Conservation (phyloP, 1,140 invertebrate species). For the Harpegnathos saltator region DNA sequence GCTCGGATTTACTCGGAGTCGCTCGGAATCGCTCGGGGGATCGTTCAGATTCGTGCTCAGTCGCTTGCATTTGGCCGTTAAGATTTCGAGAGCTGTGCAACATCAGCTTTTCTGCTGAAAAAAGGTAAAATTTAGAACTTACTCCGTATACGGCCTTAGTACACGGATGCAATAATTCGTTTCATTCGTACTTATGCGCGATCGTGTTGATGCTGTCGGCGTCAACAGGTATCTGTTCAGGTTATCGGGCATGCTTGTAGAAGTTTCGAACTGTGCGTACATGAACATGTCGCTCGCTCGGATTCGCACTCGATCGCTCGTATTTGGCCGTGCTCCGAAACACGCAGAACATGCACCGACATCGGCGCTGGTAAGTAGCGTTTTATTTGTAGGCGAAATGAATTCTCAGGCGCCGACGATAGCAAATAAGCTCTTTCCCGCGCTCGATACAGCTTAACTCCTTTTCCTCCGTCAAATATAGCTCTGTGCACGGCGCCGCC, state of each 20-base stretch:
- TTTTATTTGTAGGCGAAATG: constrained; percentile 50
- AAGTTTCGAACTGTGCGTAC: neutral
- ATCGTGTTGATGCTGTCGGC: constrained; percentile 27
- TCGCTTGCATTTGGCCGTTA: too few species aligned
- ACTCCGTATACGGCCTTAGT: too few species aligned
- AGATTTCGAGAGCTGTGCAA: too few species aligned
- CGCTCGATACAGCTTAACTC: constrained; percentile 48
- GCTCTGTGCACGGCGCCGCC: constrained; percentile 39
- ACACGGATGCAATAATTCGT: constrained; percentile 49
- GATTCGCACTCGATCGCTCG: too few species aligned
- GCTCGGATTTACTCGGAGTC: too few species aligned
- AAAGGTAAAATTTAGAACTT: too few species aligned
- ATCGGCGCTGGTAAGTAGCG: constrained; percentile 39
- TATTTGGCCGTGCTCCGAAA: neutral
- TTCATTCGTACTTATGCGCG: neutral
- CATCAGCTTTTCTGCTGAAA: too few species aligned
- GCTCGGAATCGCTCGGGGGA: too few species aligned
- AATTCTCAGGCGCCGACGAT: constrained; percentile 55
- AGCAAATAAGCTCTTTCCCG: constrained; percentile 60
- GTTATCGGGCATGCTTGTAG: neutral
- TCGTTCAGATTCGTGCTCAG: too few species aligned
- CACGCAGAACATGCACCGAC: neutral
- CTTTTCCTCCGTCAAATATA: constrained; percentile 41
- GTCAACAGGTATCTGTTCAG: constrained; percentile 65
- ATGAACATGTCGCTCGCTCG: too few species aligned